Base-by-base conservation (phyloP, 2,797 vertebrate species). In the Fundulus diaphanus region DNA sequence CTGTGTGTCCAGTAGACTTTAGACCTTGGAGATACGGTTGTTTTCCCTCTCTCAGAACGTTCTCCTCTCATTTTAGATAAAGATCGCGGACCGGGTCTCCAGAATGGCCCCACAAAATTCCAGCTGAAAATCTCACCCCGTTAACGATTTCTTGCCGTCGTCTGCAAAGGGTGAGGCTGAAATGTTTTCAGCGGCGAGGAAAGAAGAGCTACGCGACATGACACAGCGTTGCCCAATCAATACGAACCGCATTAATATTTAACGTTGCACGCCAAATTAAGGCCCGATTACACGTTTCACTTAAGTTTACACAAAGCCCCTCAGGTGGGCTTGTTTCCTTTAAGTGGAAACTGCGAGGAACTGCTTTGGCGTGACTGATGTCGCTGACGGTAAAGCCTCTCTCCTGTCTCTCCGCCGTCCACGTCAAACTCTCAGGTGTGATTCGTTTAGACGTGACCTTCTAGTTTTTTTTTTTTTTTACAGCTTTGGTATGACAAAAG, bases 211-310 rank as follows among this genome's bases (percentile, higher is more conserved):
- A 52, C 72, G 44, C 68, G 31, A 75, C 78, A 67, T 67, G 42
- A 51, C 54, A 63, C 54, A 1, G 3, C n/a, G 72, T 68, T 79
- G 66, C 74, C 59, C 68, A 76, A 83, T 88, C 84, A 70, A 76
- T 88, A 68, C 1, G 0, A n/a, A 70, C 42, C 63, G 67, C n/a
- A 68, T 90, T 44, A 79, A 87, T 91, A 82, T 79, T 86, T 79
- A 73, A 85, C 24, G 24, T 3, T n/a, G 42, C 24, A 35, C 46
- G 22, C 84, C 5, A 72, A 82, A 79, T 57, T 63, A 56, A 83
- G 81, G 52, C 76, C 48, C 22, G 22, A 15, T 72, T 57, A 16
- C 44, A 33, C n/a, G 5, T 70, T 54, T 80, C 80, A 46, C 22
- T 33, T 61, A 63, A 59, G 68, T 70, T 82, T 71, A 73, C 33